Conservation (phyloP, 2,113 vertebrate genomes). For the Rhabdomys dilectus region DNA sequence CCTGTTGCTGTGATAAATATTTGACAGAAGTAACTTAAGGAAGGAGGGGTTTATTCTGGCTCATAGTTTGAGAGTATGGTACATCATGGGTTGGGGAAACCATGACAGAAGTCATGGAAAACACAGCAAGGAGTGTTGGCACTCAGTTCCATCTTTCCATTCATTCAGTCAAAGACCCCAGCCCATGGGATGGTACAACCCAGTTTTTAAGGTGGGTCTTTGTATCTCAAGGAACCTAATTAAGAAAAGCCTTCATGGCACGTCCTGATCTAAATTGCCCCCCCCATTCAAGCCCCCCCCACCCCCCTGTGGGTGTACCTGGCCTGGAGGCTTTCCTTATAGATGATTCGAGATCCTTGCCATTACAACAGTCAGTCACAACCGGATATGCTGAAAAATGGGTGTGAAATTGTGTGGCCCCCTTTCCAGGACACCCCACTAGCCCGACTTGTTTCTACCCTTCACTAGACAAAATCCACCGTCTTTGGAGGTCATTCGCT, state of each 20-base stretch:
- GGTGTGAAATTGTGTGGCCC: background rate
- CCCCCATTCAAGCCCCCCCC: no score
- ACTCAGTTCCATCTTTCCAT: no score
- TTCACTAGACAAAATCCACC: background rate
- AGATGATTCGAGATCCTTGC: background rate
- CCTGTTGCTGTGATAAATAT: background rate
- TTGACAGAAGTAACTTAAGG: background rate
- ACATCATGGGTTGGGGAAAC: background rate
- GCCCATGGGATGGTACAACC: no score
- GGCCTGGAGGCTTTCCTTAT: background rate
- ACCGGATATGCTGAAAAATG: background rate
- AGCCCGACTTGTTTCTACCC: background rate
- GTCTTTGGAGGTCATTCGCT: conserved; percentile 17
- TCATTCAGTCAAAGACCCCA: background rate
- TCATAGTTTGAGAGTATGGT: background rate
- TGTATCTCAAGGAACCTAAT: background rate
- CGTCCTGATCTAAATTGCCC: background rate
- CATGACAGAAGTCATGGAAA: background rate
- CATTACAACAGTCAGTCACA: no score
- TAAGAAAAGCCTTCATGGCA: background rate
- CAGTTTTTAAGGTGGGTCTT: background rate
- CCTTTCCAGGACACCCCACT: background rate
- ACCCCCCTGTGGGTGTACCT: background rate
- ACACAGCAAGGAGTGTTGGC: background rate
- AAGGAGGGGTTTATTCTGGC: background rate